Evolutionary conservation across 2,797 vertebrate species (phyloP).

Genomic region (Anomalospiza imberbis): DNA sequence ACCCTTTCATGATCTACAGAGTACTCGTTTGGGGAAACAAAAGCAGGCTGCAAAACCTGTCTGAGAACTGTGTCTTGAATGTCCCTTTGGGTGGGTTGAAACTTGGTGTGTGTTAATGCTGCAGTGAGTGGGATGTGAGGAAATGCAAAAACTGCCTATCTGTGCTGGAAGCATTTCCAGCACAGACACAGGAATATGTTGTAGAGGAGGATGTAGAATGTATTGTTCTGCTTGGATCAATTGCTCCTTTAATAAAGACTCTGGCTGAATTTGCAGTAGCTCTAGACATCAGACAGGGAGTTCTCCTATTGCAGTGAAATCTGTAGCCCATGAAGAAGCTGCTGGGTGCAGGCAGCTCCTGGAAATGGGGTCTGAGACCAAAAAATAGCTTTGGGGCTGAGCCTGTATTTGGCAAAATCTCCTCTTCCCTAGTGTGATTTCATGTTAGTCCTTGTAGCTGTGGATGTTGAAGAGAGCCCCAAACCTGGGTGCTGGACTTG

Average conservation of each 20-base stretch:
- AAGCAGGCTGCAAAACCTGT: not conserved
- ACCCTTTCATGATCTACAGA: not conserved
- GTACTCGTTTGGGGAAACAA: accelerated
- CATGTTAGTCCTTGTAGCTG: not conserved
- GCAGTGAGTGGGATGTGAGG: not conserved
- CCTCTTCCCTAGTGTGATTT: not conserved
- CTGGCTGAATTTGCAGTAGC: not conserved
- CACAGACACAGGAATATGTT: not conserved
- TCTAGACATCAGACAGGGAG: not conserved
- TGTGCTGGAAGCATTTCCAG: not conserved
- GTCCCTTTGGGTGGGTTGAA: not conserved
- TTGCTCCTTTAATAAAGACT: not conserved
- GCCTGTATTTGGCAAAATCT: not conserved
- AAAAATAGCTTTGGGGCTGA: not conserved
- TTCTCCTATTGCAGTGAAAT: not conserved
- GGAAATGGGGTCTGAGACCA: not conserved
- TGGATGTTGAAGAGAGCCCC: not conserved
- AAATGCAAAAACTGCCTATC: not conserved
- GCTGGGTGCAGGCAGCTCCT: not conserved
- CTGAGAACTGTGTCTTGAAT: not conserved
- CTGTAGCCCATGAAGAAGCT: not conserved
- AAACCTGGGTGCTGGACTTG: not conserved
- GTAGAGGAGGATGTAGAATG: not conserved
- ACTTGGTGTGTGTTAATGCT: not conserved
- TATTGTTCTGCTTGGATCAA: not conserved